Conservation (phyloP, 2,797 vertebrate species). For the Gambelia wislizenii region DNA sequence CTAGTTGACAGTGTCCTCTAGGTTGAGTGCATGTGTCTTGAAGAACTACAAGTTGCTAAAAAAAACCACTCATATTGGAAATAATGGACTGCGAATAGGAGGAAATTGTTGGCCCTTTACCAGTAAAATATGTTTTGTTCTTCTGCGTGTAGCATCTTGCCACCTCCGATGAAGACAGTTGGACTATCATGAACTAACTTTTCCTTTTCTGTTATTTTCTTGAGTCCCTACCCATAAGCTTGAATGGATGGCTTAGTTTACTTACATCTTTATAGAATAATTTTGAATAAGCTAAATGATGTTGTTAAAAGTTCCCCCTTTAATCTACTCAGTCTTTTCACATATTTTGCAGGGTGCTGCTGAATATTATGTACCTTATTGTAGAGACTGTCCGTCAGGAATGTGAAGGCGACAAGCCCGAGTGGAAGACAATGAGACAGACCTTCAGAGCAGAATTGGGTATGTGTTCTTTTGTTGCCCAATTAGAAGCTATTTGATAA, state of each 20-base stretch:
- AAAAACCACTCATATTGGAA: not conserved
- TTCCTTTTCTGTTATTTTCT: not conserved
- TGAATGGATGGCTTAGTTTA: not conserved
- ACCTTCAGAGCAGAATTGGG: conserved; percentile 94
- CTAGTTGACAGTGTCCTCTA: not conserved
- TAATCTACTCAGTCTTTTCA: no score
- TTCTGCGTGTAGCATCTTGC: not conserved
- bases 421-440: conserved; percentile 92
- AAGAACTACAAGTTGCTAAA: not conserved
- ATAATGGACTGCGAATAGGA: not conserved
- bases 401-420: conserved; percentile 87
- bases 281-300: not conserved
- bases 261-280: not conserved
- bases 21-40: not conserved
- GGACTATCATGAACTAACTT: fast-evolving
- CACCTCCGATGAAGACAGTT: not conserved
- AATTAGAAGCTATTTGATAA: not conserved
- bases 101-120: not conserved
- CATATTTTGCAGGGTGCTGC: conserved; percentile 85
- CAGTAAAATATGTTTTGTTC: not conserved
- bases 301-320: not conserved
- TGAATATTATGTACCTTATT: conserved; percentile 98
- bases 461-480: conserved; percentile 54
- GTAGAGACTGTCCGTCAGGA: conserved; percentile 95
- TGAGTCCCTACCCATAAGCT: not conserved